Base-by-base conservation (phyloP, 2,797 vertebrate genomes). In the Euthynnus affinis region DNA sequence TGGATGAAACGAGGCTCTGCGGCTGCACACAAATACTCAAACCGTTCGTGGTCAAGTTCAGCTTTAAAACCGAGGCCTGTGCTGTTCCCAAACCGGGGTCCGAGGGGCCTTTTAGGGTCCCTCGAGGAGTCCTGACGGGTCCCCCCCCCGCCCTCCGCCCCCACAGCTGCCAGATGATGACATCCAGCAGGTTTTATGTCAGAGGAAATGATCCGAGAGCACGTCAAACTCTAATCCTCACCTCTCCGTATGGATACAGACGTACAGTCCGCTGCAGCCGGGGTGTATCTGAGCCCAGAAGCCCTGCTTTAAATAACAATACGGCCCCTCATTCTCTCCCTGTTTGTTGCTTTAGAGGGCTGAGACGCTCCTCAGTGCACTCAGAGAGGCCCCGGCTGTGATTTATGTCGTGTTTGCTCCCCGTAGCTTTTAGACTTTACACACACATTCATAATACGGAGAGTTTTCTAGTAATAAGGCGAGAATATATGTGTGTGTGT, bases 281-380 rank as follows among this genome's bases (percentile, higher is more conserved):
- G 65, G 53, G 59, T 62, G 44, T 81, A 3, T 78, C 23, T 71
- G 73, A 20, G n/a, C 57, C 53, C 62, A 58, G 71, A 56, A 64
- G 63, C 60, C 49, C 75, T 74, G 64, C 61, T 85, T 91, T 84
- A 83, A 89, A 92, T 87, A 82, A 91, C 87, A 88, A 87, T 84
- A 15, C 69, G 2, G 56, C 81, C 67, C 67, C 58, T 81, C 73
- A 60, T 79, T 74, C 74, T 55, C 9, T 70, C 53, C 6, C 8
- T 40, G 42, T 87, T 81, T 83, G 87, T 76, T 71, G 84, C 69
- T 82, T 64, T 29, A 29, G 76, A 81, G 70, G 59, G 46, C 62
- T 3, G 78, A 72, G 76, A 48, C 66, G 32, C 68, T 77, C 76
- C 76, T 56, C 59, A 9, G 73, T 44, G 59, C 81, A 18, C 71